These are phyloP conservation scores for Pollicipes pollicipes DNA, from an alignment of 1,140 invertebrate genomes.

Conservation along the genomic window DNA sequence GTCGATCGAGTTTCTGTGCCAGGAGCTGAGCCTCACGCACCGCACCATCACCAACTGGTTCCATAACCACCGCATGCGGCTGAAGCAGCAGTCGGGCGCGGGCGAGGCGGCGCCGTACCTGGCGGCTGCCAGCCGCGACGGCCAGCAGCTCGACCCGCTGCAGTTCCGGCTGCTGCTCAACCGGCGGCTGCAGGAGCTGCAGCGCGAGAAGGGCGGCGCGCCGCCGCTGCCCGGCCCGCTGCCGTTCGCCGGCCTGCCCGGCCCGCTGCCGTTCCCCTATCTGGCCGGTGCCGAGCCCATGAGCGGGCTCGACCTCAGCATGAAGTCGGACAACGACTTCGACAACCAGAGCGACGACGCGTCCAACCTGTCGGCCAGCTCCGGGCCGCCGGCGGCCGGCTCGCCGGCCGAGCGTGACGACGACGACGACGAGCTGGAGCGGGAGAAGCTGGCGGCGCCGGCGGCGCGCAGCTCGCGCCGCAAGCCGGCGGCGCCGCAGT, in stretches of 20 bases:
- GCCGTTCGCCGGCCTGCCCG: conserved; percentile 51
- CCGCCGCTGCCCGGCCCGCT: conserved; percentile 50
- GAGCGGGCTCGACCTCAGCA: conserved; percentile 27
- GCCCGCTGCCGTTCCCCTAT: conserved; percentile 23
- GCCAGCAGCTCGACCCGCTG: conserved; percentile 55
- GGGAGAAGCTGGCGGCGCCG: conserved; percentile 6
- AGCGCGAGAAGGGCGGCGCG: conserved; percentile 48
- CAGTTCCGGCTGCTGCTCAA: conserved; percentile 72
- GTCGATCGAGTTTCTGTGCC: conserved; percentile 85
- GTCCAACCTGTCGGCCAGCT: conserved; percentile 20
- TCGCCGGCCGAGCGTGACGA: conserved; percentile 39
- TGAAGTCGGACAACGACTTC: conserved; percentile 20
- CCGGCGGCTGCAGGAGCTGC: conserved; percentile 65
- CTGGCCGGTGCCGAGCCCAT: conserved; percentile 17
- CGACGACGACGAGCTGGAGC: conserved; percentile 36
- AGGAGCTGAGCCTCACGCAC: conserved; percentile 75
- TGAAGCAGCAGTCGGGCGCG: conserved; percentile 49
- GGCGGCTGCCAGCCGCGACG: conserved; percentile 16
- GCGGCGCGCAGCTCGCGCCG: conserved; percentile 34
- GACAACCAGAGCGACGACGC: conserved; percentile 20
- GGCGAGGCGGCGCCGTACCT: conserved; percentile 10
- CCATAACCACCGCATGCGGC: conserved; percentile 95
- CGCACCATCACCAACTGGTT: conserved; percentile 98
- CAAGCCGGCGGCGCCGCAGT: conserved; percentile 87
- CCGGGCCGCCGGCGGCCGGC: conserved; percentile 22